Base-by-base conservation (phyloP, 2,888 invertebrate species). In the Notodonta ziczac region DNA sequence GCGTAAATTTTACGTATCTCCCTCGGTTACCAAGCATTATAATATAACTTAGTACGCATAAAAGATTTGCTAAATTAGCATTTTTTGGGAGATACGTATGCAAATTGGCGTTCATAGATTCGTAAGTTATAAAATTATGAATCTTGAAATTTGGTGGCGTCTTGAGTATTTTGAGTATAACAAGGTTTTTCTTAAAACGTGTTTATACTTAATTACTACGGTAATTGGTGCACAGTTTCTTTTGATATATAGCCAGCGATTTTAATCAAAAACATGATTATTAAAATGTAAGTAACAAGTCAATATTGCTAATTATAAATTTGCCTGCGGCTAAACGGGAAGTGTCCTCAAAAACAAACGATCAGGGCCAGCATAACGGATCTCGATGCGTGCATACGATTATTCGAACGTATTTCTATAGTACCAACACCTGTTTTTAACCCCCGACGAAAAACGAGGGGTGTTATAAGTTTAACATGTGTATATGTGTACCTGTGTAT, bases 1-100 rank as follows among this genome's bases (percentile, higher is more conserved):
- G 13, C 42, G 51, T 61, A 60, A 5, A 66, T 61, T 60, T 63
- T 42, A 56, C 57, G 56, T 51, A 46, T 56, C 51, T 57, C 50
- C 54, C 39, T 48, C 24, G 56, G 42, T 55, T 40, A 55, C 55
- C 1, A 16, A 50, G 50, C 9, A 16, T 32, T 52, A 14, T 48
- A 48, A 10, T 48, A n/a, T 52, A 52, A 52, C 24, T 13, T 14
- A 24, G 51, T 24, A 24, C 48, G 51, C 51, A 1, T 51, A 13
- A 16, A 7, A 50, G 12, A 10, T 13, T 52, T 7, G 12, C 5
- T 10, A 52, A 32, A 52, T 52, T 52, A 13, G 6, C 24, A 12
- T 52, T 52, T n/a, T 32, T 13, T 13, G 52, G 5, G 32, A 52
- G 32, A 52, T 32, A 52, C 8, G 8, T 52, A 52, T 52, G 52